These are phyloP conservation scores for Macaria notata DNA, from an alignment of 2,888 invertebrate genomes.

Conservation along the genomic window DNA sequence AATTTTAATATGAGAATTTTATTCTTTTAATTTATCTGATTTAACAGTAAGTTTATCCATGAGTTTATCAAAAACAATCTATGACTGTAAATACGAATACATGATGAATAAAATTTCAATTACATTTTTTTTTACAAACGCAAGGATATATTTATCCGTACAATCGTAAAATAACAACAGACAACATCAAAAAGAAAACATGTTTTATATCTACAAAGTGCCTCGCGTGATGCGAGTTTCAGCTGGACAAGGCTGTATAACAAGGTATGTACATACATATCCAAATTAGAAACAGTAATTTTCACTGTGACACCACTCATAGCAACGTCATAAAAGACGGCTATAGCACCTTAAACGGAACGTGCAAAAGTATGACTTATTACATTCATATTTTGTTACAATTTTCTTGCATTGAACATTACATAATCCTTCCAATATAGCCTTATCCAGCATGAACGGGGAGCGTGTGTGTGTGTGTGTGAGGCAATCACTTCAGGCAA, in stretches of 20 bases:
- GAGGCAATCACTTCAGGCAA: conserved; percentile 34
- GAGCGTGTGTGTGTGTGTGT: not conserved
- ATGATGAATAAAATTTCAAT: not conserved
- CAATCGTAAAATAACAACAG: conserved; percentile 1
- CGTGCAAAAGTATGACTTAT: no score
- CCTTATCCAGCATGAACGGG: no score
- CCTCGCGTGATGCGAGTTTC: not conserved
- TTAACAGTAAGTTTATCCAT: conserved; percentile 39
- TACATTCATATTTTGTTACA: no score
- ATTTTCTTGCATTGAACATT: no score
- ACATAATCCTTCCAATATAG: no score
- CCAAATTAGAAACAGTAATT: no score
- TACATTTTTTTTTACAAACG: conserved; percentile 10
- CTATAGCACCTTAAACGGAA: no score
- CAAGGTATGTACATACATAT: no score
- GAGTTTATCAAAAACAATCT: conserved; percentile 31
- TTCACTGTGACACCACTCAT: no score
- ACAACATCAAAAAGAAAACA: conserved; percentile 1
- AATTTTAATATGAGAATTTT: conserved; percentile 7
- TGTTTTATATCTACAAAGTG: conserved; percentile 6
- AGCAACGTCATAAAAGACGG: no score
- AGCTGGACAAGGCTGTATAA: no score
- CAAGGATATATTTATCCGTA: not conserved
- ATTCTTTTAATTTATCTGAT: conserved; percentile 16
- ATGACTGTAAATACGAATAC: conserved; percentile 6